A percentile compares a stretch with the other conserved stretches of the same genome.
phyloP scores from a whole-genome alignment of 2,888 invertebrate genomes.

The Sarcophaga rosellei region DNA sequence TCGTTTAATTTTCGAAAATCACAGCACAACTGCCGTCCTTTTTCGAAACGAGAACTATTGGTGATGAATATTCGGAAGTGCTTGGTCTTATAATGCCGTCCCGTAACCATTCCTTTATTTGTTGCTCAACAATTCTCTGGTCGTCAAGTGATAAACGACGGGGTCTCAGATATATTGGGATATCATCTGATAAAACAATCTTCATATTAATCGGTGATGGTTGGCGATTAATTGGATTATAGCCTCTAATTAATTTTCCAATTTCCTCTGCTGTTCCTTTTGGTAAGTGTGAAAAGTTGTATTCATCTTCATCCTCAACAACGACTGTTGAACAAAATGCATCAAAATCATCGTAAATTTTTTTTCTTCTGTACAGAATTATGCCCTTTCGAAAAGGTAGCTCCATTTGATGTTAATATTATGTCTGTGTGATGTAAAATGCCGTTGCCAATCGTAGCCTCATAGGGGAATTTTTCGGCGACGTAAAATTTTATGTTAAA shows the following conservation, averaged over 20 bases:
- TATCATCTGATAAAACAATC: conserved; percentile 18
- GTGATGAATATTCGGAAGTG: conserved; percentile 33
- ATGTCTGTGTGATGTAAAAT: background rate
- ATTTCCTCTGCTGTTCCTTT: too few relatives aligned
- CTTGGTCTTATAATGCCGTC: conserved; percentile 40
- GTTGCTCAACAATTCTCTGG: conserved; percentile 18
- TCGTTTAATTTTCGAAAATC: conserved; percentile 29
- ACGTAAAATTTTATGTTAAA: conserved; percentile 12
- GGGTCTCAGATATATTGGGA: background rate
- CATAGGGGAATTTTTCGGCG: background rate
- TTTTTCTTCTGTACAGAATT: background rate
- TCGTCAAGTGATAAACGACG: background rate
- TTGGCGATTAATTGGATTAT: too few relatives aligned
- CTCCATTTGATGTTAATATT: background rate
- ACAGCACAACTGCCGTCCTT: conserved; percentile 17
- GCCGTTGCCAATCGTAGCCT: conserved; percentile 8
- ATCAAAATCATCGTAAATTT: too few relatives aligned
- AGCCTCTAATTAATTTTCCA: too few relatives aligned
- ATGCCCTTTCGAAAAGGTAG: background rate
- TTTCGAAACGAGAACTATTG: conserved; percentile 32
- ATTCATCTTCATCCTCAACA: too few relatives aligned
- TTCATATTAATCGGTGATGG: background rate
- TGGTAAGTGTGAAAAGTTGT: too few relatives aligned
- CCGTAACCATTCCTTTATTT: conserved; percentile 42
- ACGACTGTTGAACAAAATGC: too few relatives aligned